These are phyloP conservation scores for Eolophus roseicapilla DNA, from an alignment of 2,113 vertebrate species.

Conservation along the genomic window DNA sequence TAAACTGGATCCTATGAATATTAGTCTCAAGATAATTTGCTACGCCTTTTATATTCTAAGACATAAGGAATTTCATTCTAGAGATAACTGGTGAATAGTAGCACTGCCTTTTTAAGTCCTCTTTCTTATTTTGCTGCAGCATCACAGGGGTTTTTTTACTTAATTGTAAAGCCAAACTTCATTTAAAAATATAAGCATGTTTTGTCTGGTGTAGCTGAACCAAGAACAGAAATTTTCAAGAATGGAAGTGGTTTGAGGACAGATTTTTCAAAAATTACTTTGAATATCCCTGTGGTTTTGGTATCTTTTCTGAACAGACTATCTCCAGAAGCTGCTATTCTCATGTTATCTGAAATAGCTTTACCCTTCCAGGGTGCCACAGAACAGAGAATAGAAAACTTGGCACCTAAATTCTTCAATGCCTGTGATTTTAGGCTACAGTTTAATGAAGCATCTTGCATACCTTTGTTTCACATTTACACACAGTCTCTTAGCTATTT, in stretches of 20 bases:
- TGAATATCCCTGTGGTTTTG: not conserved
- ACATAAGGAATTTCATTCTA: not conserved
- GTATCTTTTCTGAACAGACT: not conserved
- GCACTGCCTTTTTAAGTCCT: not conserved
- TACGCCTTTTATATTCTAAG: not conserved
- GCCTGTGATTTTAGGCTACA: not conserved
- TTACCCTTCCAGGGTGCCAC: not conserved
- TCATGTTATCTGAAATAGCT: not conserved
- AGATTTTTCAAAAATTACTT: not conserved
- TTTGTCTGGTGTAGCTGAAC: not conserved
- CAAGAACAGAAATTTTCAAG: not conserved
- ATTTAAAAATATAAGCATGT: not conserved
- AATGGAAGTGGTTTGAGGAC: not conserved
- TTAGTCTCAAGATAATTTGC: not conserved
- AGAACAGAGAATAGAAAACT: not conserved
- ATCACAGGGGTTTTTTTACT: not conserved
- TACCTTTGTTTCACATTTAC: not conserved
- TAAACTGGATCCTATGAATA: not conserved
- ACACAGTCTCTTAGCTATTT: not conserved
- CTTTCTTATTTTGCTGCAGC: not conserved
- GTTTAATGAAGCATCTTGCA: not conserved
- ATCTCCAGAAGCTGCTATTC: not conserved
- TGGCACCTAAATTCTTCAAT: not conserved
- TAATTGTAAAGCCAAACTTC: not conserved
- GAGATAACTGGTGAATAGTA: not conserved